Conservation (phyloP, 2,113 vertebrate species). For the Raja brachyura region DNA sequence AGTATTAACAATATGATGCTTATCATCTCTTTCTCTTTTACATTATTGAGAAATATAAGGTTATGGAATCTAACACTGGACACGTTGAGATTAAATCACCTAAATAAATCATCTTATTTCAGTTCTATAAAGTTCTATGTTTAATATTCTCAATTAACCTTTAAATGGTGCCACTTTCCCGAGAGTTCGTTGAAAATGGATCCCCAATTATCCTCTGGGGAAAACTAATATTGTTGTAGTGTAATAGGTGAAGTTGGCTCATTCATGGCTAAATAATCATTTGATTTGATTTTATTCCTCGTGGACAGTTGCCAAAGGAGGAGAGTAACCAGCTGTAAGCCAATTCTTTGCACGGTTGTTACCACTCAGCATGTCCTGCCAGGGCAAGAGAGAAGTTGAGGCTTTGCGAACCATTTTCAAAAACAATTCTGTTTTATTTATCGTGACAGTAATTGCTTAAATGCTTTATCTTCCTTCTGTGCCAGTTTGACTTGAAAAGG, state of each 20-base stretch:
- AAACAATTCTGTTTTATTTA: slow-evolving; percentile 20
- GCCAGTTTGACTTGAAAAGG: not conserved
- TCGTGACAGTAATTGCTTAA: not conserved
- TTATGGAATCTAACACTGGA: not conserved
- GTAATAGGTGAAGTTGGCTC: not conserved
- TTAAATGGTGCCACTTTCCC: not conserved
- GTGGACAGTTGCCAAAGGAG: not conserved
- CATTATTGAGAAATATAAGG: not conserved
- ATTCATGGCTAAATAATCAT: not conserved
- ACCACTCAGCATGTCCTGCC: not conserved
- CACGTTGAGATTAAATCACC: not conserved
- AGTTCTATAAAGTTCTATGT: not conserved
- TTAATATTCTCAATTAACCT: not conserved
- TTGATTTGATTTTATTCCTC: not conserved
- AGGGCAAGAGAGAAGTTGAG: not conserved
- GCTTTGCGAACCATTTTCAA: slow-evolving; percentile 5
- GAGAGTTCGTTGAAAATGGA: not conserved
- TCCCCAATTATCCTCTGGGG: not conserved
- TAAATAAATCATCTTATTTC: not conserved
- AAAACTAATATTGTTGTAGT: not conserved
- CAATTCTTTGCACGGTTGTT: slow-evolving; percentile 17
- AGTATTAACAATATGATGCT: no score
- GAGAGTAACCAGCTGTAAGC: not conserved
- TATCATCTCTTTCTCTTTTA: not conserved
- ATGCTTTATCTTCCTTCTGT: slow-evolving; percentile 13